phyloP scores from a whole-genome alignment of 1,140 invertebrate species.

The Venturia canescens region DNA sequence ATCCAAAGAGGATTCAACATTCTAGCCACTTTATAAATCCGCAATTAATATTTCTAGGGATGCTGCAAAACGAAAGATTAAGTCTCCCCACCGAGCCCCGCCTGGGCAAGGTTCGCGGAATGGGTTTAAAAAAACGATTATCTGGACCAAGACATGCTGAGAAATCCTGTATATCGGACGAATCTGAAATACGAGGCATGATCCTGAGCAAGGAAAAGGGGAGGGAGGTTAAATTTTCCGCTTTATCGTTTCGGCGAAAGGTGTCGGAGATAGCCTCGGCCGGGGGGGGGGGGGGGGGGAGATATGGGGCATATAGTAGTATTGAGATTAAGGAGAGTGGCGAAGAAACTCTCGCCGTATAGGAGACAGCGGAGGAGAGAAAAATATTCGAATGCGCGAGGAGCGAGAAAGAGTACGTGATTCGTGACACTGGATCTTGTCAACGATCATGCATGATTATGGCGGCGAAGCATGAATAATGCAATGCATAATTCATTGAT shows the following conservation, averaged over 20 bases:
- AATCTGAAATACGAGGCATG: slow-evolving; percentile 3
- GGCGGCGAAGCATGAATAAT: slow-evolving; percentile 70
- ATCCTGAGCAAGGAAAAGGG: background rate
- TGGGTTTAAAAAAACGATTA: too few species aligned
- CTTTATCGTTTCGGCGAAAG: slow-evolving; percentile 41
- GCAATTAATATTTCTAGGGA: too few species aligned
- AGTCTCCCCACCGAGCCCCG: too few species aligned
- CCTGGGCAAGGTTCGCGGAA: too few species aligned
- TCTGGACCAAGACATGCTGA: background rate
- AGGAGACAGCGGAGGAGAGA: background rate
- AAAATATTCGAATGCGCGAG: background rate
- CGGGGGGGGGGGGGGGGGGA: background rate
- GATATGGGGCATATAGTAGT: background rate
- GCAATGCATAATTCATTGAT: slow-evolving; percentile 71
- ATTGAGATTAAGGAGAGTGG: background rate
- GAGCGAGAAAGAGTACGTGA: slow-evolving; percentile 52
- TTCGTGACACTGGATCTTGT: slow-evolving; percentile 68
- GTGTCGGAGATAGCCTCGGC: background rate
- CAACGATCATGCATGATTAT: slow-evolving; percentile 70
- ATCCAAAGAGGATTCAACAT: too few species aligned
- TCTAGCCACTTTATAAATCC: too few species aligned
- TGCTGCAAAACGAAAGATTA: too few species aligned
- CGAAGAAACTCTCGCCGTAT: background rate
- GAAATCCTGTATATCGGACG: background rate
- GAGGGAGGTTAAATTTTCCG: slow-evolving; percentile 1